Evolutionary conservation across 2,113 vertebrate species (phyloP), one percentile per base, ranked within the genome.

Genomic region (Saccopteryx bilineata): DNA sequence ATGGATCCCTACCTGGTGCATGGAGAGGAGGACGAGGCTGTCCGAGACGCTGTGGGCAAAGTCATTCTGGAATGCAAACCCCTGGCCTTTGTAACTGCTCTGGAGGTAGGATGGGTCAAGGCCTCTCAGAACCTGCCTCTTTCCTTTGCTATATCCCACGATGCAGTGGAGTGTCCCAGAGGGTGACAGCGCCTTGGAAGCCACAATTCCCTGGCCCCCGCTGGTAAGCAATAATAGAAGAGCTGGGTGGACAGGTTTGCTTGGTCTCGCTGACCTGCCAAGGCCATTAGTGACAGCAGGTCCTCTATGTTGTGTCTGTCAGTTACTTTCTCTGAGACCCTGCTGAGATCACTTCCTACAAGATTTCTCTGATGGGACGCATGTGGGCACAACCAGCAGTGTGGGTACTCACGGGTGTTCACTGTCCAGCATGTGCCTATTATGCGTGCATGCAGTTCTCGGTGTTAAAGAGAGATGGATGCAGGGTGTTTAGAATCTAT

Each of bases 1-100:
- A 98, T 99, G 8, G 99, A 99, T 91, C 98, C 97, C 9, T 99
- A 97, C 97, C 98, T 99, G 89, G 99, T 98, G 0, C 99, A 98
- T 1, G 99, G 99, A 0, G 52, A 98, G 0, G 94, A 96, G 1
- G 99, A 99, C 98, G 98, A 98, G 94, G 97, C 52, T 2, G 89
- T 99, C 90, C 99, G 99, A 58, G 98, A 99, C 33, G 98, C 99
- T 0, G 94, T 99, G 92, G 99, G 96, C 82, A 98, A 92, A 33
- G 98, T 97, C 48, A 39, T 99, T 86, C 96, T 99, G 0, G 95
- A 99, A 50, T 95, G 98, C 24, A 97, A 98, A 56, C 81, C 97
- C 52, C 85, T 97, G 7, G 84, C n/a, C 28, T 65, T 99, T 19
- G 96, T 97, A 0, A 21, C 98, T 61, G 97, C 97, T 2, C 97